Evolutionary conservation across 2,797 vertebrate species (phyloP).

Genomic region (Borostomias antarcticus): DNA sequence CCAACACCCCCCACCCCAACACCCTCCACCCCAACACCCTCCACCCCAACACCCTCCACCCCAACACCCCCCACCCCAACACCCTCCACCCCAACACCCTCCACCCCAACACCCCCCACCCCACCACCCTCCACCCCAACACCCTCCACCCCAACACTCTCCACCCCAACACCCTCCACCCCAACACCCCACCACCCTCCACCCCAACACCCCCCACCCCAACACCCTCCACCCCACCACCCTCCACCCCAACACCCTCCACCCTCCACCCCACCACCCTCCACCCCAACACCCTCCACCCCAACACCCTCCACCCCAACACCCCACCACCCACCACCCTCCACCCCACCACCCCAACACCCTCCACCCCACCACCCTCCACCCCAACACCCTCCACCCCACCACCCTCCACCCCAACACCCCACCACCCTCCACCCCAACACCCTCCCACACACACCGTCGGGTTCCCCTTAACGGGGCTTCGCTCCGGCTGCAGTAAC

Average conservation of each 20-base stretch:
- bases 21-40: constrained; percentile 45
- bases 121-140: constrained; percentile 46
- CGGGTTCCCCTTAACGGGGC: constrained; percentile 30
- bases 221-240: too few species aligned
- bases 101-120: constrained; percentile 44
- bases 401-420: constrained; percentile 40
- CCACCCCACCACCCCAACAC: too few species aligned
- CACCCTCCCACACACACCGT: constrained; percentile 23
- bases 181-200: constrained; percentile 46
- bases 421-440: constrained; percentile 46
- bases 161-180: constrained; percentile 43
- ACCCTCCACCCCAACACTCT: too few species aligned
- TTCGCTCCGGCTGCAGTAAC: constrained; percentile 55
- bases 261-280: constrained; percentile 41
- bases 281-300: too few species aligned
- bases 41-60: too few species aligned
- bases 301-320: constrained; percentile 46
- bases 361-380: constrained; percentile 48
- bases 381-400: too few species aligned
- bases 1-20: constrained; percentile 50
- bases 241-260: constrained; percentile 48
- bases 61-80: constrained; percentile 46
- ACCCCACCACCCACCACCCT: constrained; percentile 45
- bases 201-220: too few species aligned
- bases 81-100: constrained; percentile 41